Base-by-base conservation (phyloP, 2,888 invertebrate species). In the Mimachlamys varia region DNA sequence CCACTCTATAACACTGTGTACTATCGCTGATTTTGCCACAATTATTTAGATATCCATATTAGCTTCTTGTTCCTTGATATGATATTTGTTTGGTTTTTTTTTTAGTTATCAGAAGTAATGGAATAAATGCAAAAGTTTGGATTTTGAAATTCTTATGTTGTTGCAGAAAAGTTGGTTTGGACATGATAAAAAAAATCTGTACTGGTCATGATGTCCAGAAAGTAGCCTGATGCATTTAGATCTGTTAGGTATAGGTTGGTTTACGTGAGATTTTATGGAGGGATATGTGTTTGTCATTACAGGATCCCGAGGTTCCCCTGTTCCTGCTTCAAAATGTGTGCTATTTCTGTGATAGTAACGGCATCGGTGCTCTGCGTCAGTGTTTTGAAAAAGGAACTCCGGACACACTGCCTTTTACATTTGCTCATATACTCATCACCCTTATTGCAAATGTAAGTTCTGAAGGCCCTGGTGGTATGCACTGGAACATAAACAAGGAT, bases 301-400 rank as follows among this genome's bases (percentile, higher is more conserved):
- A 99, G 97, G 99, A 99, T 97, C 98, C 98, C 90, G 99, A 99
- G 97, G 95, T 99, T 96, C 98, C 99, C 49, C 98, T 98, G 91
- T 98, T 98, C 96, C 97, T 99, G 93, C 97, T 99, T 92, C 98
- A 98, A 91, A 99, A 99, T 97, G 99, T 99, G n/a, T 98, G 98
- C 95, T 97, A 98, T 95, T 99, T 99, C 97, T 99, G 99, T 97
- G 98, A 99, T 96, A 98, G 98, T 93, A 98, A 98, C 92, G 99
- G 99, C 50, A 98, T 99, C 92, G 98, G 98, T 96, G 98, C 98
- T 58, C 98, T 99, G 98, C 98, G 98, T 53, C 97, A 98, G 90
- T 98, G 98, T 96, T 99, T 99, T 97, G 98, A 98, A 94, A 97
- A 97, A 96, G 96, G 98, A 88, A 97, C 97, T 93, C 98, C 98